phyloP scores from a whole-genome alignment of 2,888 invertebrate genomes.

The Ormyrus rosae region DNA sequence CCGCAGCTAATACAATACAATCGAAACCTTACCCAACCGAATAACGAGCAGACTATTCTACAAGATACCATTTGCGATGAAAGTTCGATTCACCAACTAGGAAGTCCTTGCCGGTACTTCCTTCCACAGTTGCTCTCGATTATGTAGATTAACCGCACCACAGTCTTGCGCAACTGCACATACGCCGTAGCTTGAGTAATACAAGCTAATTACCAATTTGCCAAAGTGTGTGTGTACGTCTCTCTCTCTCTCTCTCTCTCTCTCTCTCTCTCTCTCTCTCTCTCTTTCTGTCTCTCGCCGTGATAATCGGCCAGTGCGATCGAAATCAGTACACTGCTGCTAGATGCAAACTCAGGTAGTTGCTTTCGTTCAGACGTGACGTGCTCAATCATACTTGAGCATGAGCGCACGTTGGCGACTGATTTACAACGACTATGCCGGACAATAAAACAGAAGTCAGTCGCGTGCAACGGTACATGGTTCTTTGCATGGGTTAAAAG shows the following conservation, averaged over 20 bases:
- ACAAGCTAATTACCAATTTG: slow-evolving; percentile 41
- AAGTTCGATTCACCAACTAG: neutral
- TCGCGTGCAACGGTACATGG: slow-evolving; percentile 1
- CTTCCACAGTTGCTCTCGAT: slow-evolving; percentile 12
- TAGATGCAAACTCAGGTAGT: slow-evolving; percentile 10
- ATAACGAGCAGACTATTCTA: no score
- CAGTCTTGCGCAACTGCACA: slow-evolving; percentile 19
- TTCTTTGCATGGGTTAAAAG: slow-evolving; percentile 1
- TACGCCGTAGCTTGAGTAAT: slow-evolving; percentile 15
- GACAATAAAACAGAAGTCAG: neutral
- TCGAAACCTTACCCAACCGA: no score
- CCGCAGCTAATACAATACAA: no score
- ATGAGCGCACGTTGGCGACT: neutral
- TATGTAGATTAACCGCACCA: slow-evolving; percentile 32
- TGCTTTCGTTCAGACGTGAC: neutral
- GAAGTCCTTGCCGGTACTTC: slow-evolving; percentile 8
- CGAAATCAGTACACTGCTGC: neutral
- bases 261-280: no score
- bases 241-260: no score
- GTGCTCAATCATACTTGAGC: slow-evolving; percentile 14
- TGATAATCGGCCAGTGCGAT: slow-evolving; percentile 8
- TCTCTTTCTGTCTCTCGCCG: neutral
- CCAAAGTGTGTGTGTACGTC: slow-evolving; percentile 7
- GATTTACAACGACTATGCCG: slow-evolving; percentile 9
- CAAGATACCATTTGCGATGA: neutral